Percentiles rank a stretch among this genome's conserved stretches.
Evolutionary conservation across 1,140 invertebrate species (phyloP).

Genomic region (Euglossa dilemma): DNA sequence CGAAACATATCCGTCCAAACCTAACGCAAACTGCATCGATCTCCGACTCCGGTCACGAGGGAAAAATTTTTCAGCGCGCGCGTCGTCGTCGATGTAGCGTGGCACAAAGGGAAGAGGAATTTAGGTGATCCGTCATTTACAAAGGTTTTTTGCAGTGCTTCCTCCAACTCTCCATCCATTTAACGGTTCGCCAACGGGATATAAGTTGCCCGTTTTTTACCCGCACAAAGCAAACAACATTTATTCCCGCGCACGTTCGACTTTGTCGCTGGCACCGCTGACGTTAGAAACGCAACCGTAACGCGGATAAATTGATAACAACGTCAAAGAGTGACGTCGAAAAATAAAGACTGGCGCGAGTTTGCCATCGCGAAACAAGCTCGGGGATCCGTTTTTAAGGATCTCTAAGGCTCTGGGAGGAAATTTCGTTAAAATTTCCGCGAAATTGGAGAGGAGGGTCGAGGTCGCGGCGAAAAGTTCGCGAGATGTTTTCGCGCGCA

Average conservation of each 20-base stretch:
- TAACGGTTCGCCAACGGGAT: background rate
- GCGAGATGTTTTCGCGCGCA: conserved; percentile 26
- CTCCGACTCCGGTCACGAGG: no score
- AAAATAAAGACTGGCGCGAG: background rate
- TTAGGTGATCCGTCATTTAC: conserved; percentile 1
- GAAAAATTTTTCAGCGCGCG: background rate
- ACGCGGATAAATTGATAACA: background rate
- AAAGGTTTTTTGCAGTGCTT: background rate
- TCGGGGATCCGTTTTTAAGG: no score
- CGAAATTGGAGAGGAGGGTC: no score
- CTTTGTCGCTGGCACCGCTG: background rate
- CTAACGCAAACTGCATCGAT: no score
- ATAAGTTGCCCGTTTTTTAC: background rate
- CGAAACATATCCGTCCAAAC: no score
- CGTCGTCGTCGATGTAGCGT: background rate
- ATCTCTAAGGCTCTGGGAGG: no score
- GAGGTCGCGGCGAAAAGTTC: no score
- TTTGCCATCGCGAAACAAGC: no score
- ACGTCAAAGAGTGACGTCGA: background rate
- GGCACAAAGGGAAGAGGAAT: background rate
- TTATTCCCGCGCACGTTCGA: background rate
- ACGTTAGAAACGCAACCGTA: background rate
- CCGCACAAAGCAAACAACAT: background rate
- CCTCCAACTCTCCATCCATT: background rate
- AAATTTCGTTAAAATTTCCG: background rate